Evolutionary conservation across 37 sponge, comb jelly and placozoan genomes (phyloP), one percentile per base, ranked within the genome.

Genomic region (Aplysina aerophoba): DNA sequence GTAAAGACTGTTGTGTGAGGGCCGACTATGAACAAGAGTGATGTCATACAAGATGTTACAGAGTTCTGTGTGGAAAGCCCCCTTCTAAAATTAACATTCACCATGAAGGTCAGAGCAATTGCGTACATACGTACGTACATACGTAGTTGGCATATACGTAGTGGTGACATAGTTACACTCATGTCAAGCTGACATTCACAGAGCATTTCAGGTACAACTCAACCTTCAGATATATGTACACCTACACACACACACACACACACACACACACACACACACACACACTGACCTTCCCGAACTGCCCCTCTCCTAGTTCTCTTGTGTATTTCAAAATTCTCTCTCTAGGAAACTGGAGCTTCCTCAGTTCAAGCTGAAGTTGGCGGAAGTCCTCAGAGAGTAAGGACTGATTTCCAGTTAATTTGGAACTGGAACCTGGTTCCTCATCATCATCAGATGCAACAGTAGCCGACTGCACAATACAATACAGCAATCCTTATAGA

Each of bases 261-360:
- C 69, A 38, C 67, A 65, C 66, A 65, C 65, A 82, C 83, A 82
- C 65, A 82, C 66, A 63, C 83, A 64, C 66, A 82, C 66, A 60
- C 66, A 24, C 38, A 69, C 79, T 15, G 24, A 88, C 92, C 74
- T 93, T 90, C 55, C 93, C 93, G 85, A 93, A 93, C 0, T 87
- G 87, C 54, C 93, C 93, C 50, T 93, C 93, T 63, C 93, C 93
- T 35, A 93, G 21, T 71, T 82, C 61, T 37, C 81, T 62, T 30
- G 67, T 81, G 85, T 84, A 77, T 27, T 33, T 38, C 25, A 75
- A 50, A 69, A 93, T 84, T 59, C 84, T 93, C 40, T 85, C 59
- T 4, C 90, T 67, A 13, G 88, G 79, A 34, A 90, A 33, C 66
- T 93, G 93, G 13, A 89, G 59, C 75, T 87, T 60, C 40, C 74